These are phyloP conservation scores for Taeniopygia guttata DNA, from an alignment of 2,797 vertebrate species.

Conservation along the genomic window DNA sequence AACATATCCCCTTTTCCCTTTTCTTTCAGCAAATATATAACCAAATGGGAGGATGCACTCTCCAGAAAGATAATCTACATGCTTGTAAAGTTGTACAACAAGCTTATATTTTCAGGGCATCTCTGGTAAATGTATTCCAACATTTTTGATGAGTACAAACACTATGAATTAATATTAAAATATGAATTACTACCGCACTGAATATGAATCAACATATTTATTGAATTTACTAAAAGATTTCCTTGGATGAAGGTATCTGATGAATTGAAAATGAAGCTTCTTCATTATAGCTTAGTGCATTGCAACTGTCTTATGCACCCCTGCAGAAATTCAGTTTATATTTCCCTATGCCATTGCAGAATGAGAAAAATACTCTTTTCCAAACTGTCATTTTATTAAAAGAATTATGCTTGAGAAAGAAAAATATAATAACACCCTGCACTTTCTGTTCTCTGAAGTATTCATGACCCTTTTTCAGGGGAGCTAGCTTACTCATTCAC, in stretches of 20 bases:
- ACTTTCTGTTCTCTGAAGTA: conserved; percentile 15
- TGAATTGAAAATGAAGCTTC: conserved; percentile 1
- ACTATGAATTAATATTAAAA: conserved; percentile 44
- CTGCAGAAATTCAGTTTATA: neutral
- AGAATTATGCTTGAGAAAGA: neutral
- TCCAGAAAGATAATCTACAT: neutral
- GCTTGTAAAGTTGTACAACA: neutral
- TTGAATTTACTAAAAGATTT: conserved; percentile 9
- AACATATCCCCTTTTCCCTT: neutral
- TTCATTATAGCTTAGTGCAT: neutral
- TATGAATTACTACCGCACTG: neutral
- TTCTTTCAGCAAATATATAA: neutral
- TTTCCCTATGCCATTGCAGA: neutral
- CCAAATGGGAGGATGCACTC: neutral
- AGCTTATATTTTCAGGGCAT: neutral
- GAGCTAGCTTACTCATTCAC: conserved; percentile 24
- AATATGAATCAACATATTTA: conserved; percentile 16
- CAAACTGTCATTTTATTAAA: neutral
- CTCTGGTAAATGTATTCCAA: conserved; percentile 1
- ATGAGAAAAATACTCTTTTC: neutral
- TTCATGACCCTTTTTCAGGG: conserved; percentile 16
- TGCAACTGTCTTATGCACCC: neutral
- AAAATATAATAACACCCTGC: neutral
- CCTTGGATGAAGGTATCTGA: neutral
- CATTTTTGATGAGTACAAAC: neutral